Conservation (phyloP, 2,888 invertebrate species). For the Agrochola lota region DNA sequence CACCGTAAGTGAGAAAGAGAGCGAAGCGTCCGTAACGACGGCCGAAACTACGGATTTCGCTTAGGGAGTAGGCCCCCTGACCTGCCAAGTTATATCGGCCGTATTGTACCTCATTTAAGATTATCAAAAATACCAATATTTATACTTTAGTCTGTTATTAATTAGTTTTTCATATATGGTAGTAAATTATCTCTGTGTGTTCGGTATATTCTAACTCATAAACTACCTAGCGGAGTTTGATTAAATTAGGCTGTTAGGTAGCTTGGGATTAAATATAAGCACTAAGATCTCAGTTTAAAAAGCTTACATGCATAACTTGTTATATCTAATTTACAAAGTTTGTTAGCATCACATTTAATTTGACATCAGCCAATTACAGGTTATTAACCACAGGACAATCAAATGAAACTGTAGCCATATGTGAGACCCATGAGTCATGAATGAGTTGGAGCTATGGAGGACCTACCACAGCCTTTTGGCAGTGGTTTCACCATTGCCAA, state of each 20-base stretch:
- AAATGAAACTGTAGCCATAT: background rate
- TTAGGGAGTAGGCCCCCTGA: no score
- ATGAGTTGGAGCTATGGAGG: background rate
- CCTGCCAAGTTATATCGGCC: no score
- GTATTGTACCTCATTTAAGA: no score
- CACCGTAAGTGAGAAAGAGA: no score
- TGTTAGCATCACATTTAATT: background rate
- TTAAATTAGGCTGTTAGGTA: background rate
- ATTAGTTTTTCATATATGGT: constrained; percentile 4
- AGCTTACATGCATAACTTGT: background rate
- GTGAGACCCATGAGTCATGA: background rate
- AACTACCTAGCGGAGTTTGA: background rate
- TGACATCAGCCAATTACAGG: background rate
- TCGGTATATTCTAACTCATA: background rate
- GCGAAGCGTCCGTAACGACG: no score
- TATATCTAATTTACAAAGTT: constrained; percentile 4
- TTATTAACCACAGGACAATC: background rate
- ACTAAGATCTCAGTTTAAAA: background rate
- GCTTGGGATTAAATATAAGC: background rate
- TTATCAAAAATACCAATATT: background rate
- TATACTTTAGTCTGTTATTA: background rate
- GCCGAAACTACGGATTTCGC: no score
- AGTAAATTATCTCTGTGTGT: background rate
- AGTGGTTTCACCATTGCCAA: background rate
- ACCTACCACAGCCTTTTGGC: background rate